Evolutionary conservation across 2,113 vertebrate species (phyloP).

Genomic region (Pyxicephalus adspersus): DNA sequence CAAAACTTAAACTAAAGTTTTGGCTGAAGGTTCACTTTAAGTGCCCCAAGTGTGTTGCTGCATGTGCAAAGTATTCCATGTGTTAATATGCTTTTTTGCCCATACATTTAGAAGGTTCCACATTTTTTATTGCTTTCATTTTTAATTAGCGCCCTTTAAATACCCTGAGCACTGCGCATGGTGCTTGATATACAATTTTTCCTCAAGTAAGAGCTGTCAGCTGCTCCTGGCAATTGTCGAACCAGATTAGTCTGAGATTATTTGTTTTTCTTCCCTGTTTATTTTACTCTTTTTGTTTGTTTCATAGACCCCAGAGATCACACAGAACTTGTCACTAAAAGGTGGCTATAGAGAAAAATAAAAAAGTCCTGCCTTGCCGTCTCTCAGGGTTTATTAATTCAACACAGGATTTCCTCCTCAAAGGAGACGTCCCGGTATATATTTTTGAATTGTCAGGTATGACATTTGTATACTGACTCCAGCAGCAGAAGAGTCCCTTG

Average conservation of each 20-base stretch:
- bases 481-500: not conserved
- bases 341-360: not conserved
- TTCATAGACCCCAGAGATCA: conserved; percentile 22
- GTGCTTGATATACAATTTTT: conserved; percentile 18
- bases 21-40: too few species aligned
- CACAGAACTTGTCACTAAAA: conserved; percentile 7
- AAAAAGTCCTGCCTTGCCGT: not conserved
- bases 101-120: too few species aligned
- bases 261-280: conserved; percentile 34
- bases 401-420: conserved; percentile 6
- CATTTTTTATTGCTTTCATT: too few species aligned
- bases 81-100: too few species aligned
- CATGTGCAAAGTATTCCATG: too few species aligned
- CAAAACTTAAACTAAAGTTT: too few species aligned
- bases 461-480: conserved; percentile 39
- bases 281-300: conserved; percentile 18
- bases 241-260: conserved; percentile 40
- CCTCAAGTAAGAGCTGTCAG: conserved; percentile 37
- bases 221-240: conserved; percentile 34
- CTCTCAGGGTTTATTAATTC: not conserved
- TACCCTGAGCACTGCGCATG: conserved; percentile 9
- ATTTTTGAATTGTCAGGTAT: conserved; percentile 44
- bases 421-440: conserved; percentile 10
- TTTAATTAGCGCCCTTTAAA: not conserved
- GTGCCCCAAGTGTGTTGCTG: too few species aligned